Percentiles rank a stretch among this genome's conserved stretches.
These are phyloP conservation scores for Electrophaes corylata DNA, from an alignment of 2,888 invertebrate species.

Conservation along the genomic window DNA sequence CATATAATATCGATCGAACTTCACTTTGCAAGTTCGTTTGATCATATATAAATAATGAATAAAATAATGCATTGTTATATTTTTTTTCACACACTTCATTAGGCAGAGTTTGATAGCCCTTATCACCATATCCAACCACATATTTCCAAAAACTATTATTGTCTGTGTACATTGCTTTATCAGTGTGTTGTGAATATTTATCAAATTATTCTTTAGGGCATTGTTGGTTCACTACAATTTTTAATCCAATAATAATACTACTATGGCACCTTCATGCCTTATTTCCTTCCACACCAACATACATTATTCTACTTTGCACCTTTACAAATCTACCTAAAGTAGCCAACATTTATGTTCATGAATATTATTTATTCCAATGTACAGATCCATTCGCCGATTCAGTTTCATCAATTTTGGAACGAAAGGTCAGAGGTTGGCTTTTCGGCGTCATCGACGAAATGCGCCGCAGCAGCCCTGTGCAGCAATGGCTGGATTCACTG, in stretches of 20 bases:
- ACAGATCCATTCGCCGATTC: conserved; percentile 78
- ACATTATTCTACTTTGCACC: neutral
- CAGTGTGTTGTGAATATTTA: neutral
- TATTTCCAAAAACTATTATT: neutral
- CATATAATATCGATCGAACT: too few relatives aligned
- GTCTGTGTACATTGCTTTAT: neutral
- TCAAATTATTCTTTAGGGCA: neutral
- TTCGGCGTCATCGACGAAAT: conserved; percentile 82
- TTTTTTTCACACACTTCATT: neutral
- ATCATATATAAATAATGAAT: too few relatives aligned
- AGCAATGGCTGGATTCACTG: conserved; percentile 90
- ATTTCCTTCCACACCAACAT: too few relatives aligned
- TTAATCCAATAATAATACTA: too few relatives aligned
- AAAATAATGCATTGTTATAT: too few relatives aligned
- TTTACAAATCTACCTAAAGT: neutral
- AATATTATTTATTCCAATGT: conserved; percentile 35
- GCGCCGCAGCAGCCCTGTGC: conserved; percentile 88
- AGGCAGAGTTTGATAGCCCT: neutral
- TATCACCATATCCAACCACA: neutral
- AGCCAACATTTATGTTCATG: conserved; percentile 6
- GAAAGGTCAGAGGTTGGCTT: conserved; percentile 78
- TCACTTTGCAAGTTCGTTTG: too few relatives aligned
- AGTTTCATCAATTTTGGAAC: conserved; percentile 74
- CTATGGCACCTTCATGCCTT: too few relatives aligned
- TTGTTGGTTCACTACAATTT: too few relatives aligned